Conservation (phyloP, 1,140 invertebrate species). For the Chlorops oryzae region DNA sequence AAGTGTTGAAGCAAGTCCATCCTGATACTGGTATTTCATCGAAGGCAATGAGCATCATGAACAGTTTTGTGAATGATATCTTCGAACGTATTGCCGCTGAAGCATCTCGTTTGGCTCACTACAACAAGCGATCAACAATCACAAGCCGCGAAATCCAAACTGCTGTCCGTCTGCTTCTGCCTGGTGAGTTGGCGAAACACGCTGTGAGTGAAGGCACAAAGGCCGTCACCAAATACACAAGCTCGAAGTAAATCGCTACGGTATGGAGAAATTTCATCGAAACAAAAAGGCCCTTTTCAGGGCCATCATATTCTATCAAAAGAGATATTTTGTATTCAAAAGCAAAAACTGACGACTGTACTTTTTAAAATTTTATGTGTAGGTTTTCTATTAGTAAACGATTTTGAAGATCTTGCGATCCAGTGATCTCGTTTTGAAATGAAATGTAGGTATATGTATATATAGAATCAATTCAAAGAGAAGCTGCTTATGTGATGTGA, state of each 20-base stretch:
- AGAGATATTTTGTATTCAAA: too few species aligned
- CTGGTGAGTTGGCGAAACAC: slow-evolving; percentile 57
- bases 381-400: too few species aligned
- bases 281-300: too few species aligned
- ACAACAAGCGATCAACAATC: slow-evolving; percentile 62
- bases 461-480: too few species aligned
- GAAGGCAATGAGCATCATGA: slow-evolving; percentile 59
- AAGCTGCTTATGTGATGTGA: too few species aligned
- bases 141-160: slow-evolving; percentile 54
- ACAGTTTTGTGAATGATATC: slow-evolving; percentile 62
- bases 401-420: slow-evolving; percentile 92
- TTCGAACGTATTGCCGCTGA: slow-evolving; percentile 66
- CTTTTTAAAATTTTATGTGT: background rate
- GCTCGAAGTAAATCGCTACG: slow-evolving; percentile 49
- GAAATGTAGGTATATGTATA: too few species aligned
- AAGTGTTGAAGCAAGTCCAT: slow-evolving; percentile 65
- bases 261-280: too few species aligned
- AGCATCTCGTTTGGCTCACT: slow-evolving; percentile 61
- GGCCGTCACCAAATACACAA: slow-evolving; percentile 57
- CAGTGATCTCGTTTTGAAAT: too few species aligned
- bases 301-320: too few species aligned
- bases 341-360: background rate
- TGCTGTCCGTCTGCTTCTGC: slow-evolving; percentile 52
- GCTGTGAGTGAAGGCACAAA: slow-evolving; percentile 57
- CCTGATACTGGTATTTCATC: slow-evolving; percentile 61